These are phyloP conservation scores for Ctenicera cuprea DNA, from an alignment of 2,888 invertebrate genomes.

Conservation along the genomic window DNA sequence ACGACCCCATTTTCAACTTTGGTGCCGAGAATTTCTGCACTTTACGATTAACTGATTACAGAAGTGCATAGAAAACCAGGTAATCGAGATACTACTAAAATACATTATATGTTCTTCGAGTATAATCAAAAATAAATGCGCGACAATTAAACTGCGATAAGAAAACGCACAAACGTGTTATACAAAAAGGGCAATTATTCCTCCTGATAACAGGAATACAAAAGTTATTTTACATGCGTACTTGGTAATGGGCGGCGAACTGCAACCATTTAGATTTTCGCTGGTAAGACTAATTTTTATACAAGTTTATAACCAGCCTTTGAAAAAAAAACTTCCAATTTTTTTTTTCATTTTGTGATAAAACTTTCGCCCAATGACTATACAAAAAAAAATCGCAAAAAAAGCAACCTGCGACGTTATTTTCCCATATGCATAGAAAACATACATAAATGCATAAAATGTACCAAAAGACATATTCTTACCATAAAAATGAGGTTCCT, in stretches of 20 bases:
- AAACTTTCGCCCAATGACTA: background rate
- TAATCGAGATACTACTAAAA: slow-evolving; percentile 40
- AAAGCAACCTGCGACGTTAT: slow-evolving; percentile 4
- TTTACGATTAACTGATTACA: slow-evolving; percentile 11
- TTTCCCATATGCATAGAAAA: background rate
- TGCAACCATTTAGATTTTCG: background rate
- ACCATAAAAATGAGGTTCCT: background rate
- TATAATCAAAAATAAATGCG: slow-evolving; percentile 49
- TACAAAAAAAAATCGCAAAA: background rate
- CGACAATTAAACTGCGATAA: slow-evolving; percentile 52
- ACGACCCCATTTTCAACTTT: background rate
- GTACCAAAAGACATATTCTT: background rate
- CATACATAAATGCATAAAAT: background rate
- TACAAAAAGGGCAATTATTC: slow-evolving; percentile 51
- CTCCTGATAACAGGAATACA: slow-evolving; percentile 30
- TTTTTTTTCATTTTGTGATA: background rate
- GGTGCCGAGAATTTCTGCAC: background rate
- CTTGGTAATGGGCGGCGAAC: background rate
- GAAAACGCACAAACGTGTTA: slow-evolving; percentile 53
- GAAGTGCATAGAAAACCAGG: slow-evolving; percentile 3
- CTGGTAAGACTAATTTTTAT: no score
- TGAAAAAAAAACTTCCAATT: no score
- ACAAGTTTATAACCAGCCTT: background rate
- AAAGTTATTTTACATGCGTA: slow-evolving; percentile 15
- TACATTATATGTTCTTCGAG: slow-evolving; percentile 49